These are phyloP conservation scores for Nasonovia ribisnigri DNA, from an alignment of 2,888 invertebrate genomes.

Conservation along the genomic window DNA sequence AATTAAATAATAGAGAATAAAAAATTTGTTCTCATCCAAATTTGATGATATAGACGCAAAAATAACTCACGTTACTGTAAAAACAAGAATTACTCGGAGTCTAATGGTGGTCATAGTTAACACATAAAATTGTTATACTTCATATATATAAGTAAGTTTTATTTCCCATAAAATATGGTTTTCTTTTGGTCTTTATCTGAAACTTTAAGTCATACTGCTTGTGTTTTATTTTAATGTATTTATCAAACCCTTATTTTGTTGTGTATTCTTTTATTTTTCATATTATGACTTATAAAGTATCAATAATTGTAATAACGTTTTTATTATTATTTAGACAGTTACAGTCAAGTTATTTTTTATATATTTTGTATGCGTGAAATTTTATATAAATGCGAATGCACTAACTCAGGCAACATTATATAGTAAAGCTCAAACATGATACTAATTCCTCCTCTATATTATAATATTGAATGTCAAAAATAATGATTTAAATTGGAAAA, in stretches of 20 bases:
- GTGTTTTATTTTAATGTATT: not conserved
- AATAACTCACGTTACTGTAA: not conserved
- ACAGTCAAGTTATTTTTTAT: not conserved
- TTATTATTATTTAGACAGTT: not conserved
- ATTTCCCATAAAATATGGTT: not conserved
- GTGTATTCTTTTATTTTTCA: not conserved
- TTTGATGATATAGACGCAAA: not conserved
- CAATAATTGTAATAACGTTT: not conserved
- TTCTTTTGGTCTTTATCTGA: not conserved
- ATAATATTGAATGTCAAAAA: not conserved
- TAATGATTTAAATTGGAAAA: not conserved
- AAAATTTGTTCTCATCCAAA: not conserved
- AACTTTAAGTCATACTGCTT: not conserved
- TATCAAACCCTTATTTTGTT: not conserved
- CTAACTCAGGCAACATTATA: not conserved
- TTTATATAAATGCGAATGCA: not conserved
- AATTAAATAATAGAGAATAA: not conserved
- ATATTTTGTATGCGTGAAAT: not conserved
- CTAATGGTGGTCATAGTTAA: not conserved
- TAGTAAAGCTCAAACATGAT: not conserved
- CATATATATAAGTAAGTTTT: not conserved
- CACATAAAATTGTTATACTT: not conserved
- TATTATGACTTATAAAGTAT: not conserved
- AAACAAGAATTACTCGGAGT: not conserved
- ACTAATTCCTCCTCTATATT: not conserved